Percentiles rank a stretch among this genome's conserved stretches.
phyloP scores from a whole-genome alignment of 2,113 vertebrate genomes.

The Sinocyclocheilus anshuiensis region DNA sequence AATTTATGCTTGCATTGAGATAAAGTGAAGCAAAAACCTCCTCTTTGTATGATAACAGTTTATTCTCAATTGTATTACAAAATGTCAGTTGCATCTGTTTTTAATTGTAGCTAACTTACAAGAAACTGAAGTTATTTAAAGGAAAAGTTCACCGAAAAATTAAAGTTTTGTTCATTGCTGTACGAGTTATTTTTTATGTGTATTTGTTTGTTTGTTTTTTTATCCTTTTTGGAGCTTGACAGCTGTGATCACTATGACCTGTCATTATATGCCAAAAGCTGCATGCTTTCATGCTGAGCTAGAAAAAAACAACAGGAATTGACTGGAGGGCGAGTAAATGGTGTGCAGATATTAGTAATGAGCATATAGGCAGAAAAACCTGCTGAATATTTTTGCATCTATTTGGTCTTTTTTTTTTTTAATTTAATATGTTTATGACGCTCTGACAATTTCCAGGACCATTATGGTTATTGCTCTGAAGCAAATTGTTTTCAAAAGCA shows the following conservation, averaged over 20 bases:
- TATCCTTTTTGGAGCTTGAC: background rate
- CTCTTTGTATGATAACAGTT: background rate
- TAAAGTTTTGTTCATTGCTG: background rate
- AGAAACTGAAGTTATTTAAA: background rate
- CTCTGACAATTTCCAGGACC: background rate
- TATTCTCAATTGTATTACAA: background rate
- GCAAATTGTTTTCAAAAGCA: conserved; percentile 10
- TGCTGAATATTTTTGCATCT: background rate
- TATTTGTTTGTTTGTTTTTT: too few species aligned
- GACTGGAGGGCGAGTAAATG: background rate
- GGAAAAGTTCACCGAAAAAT: background rate
- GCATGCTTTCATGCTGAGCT: background rate
- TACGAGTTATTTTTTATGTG: background rate
- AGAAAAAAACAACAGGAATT: background rate
- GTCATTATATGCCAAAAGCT: background rate
- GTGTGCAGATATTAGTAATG: background rate
- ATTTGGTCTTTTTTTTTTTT: background rate
- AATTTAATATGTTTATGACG: background rate
- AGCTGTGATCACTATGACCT: background rate
- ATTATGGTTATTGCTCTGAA: conserved; percentile 2
- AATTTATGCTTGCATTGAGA: background rate
- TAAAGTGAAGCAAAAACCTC: background rate
- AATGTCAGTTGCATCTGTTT: background rate
- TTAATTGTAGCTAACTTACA: background rate
- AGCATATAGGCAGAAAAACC: background rate